These are phyloP conservation scores for Epirrhoe alternata DNA, from an alignment of 2,888 invertebrate species.

Conservation along the genomic window DNA sequence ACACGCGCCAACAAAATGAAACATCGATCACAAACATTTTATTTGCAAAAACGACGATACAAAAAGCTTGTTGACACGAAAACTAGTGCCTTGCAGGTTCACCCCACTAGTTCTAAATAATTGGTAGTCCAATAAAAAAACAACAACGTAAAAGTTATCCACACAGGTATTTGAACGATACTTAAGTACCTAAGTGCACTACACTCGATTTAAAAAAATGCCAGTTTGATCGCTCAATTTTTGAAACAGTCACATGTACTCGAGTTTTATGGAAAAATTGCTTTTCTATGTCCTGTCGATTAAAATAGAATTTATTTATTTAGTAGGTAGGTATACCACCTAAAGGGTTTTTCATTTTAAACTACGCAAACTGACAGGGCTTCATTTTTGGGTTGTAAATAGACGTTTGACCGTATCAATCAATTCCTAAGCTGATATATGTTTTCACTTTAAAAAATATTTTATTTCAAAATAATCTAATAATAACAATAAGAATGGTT, in stretches of 20 bases:
- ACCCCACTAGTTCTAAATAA: conserved; percentile 12
- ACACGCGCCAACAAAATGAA: conserved; percentile 39
- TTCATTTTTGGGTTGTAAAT: no score
- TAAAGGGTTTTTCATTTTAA: no score
- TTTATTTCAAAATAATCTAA: no score
- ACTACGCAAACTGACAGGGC: no score
- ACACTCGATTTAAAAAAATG: not conserved
- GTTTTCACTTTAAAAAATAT: no score
- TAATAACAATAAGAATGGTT: no score
- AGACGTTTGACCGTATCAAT: no score
- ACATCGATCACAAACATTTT: conserved; percentile 38
- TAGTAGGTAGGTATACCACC: no score
- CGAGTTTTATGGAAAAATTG: not conserved
- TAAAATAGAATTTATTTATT: no score
- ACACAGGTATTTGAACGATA: conserved; percentile 1
- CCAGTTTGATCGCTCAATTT: not conserved
- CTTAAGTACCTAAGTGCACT: not conserved
- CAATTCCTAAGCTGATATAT: no score
- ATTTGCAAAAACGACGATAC: conserved; percentile 28
- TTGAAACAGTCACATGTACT: not conserved
- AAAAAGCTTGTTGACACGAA: conserved; percentile 17
- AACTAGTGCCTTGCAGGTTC: conserved; percentile 10
- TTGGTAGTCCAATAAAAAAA: conserved; percentile 3
- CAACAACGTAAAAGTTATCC: not conserved
- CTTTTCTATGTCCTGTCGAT: no score